Percentiles rank a stretch among this genome's conserved stretches.
These are phyloP conservation scores for Thalpophila matura DNA, from an alignment of 2,888 invertebrate species.

Conservation along the genomic window DNA sequence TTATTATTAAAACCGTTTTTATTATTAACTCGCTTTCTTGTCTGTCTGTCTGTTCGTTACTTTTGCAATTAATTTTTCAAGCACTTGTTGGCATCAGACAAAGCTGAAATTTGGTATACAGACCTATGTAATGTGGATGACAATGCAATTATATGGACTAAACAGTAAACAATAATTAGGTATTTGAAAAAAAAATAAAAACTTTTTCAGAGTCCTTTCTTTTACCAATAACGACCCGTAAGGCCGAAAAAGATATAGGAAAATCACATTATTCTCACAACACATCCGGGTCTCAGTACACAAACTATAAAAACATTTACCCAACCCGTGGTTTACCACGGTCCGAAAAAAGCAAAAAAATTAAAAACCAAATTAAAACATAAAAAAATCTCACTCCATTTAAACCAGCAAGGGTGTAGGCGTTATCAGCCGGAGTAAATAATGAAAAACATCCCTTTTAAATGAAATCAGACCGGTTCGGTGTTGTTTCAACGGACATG, in stretches of 20 bases:
- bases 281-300: neutral
- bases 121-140: too few relatives aligned
- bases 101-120: too few relatives aligned
- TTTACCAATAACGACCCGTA: neutral
- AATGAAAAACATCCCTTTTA: slow-evolving; percentile 76
- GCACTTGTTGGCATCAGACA: too few relatives aligned
- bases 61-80: too few relatives aligned
- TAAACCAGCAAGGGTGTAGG: slow-evolving; percentile 50
- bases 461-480: slow-evolving; percentile 71
- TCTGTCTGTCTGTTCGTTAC: too few relatives aligned
- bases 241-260: neutral
- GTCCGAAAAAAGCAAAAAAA: slow-evolving; percentile 19
- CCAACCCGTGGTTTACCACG: slow-evolving; percentile 5
- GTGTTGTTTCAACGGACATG: slow-evolving; percentile 31
- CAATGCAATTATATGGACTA: too few relatives aligned
- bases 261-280: slow-evolving; percentile 3
- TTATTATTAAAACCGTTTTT: too few relatives aligned
- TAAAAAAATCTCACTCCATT: slow-evolving; percentile 55
- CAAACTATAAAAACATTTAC: slow-evolving; percentile 12
- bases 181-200: too few relatives aligned
- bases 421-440: slow-evolving; percentile 70
- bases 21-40: too few relatives aligned
- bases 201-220: too few relatives aligned
- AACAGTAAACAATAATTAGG: too few relatives aligned
- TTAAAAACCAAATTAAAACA: slow-evolving; percentile 43